Conservation (phyloP, 64 coral and sea anemone genomes). For the Dendrophyllia cribrosa region DNA sequence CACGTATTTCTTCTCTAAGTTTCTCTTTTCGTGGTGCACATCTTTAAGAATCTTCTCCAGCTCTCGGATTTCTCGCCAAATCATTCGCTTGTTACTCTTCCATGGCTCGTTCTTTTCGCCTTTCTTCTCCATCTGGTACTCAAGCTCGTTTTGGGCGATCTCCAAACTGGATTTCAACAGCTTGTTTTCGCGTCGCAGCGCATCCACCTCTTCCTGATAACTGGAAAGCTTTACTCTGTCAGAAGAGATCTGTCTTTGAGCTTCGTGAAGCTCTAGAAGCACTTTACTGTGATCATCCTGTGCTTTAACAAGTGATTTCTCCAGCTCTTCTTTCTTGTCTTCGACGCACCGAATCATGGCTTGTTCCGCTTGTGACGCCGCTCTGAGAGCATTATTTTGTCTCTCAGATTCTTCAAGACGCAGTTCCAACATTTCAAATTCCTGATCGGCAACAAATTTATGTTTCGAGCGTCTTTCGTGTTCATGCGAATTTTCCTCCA, state of each 20-base stretch:
- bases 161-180: conserved; percentile 82
- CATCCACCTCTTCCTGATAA: conserved; percentile 88
- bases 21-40: conserved; percentile 89
- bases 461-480: neutral
- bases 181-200: conserved; percentile 76
- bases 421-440: conserved; percentile 65
- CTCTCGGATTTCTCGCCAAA: conserved; percentile 92
- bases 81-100: conserved; percentile 82
- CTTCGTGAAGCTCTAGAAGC: conserved; percentile 79
- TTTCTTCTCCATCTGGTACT: conserved; percentile 66
- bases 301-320: conserved; percentile 67
- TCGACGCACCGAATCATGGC: conserved; percentile 73
- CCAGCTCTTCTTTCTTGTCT: conserved; percentile 79
- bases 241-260: conserved; percentile 74
- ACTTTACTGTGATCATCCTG: conserved; percentile 69
- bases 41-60: conserved; percentile 91
- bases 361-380: conserved; percentile 81
- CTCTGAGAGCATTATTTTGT: conserved; percentile 69
- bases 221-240: conserved; percentile 80
- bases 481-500: neutral
- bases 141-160: conserved; percentile 80
- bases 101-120: conserved; percentile 48
- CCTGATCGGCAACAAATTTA: conserved; percentile 39
- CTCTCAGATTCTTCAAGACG: conserved; percentile 80
- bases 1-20: conserved; percentile 90